phyloP scores from a whole-genome alignment of 2,888 invertebrate genomes.

The Linnaemya tessellans region DNA sequence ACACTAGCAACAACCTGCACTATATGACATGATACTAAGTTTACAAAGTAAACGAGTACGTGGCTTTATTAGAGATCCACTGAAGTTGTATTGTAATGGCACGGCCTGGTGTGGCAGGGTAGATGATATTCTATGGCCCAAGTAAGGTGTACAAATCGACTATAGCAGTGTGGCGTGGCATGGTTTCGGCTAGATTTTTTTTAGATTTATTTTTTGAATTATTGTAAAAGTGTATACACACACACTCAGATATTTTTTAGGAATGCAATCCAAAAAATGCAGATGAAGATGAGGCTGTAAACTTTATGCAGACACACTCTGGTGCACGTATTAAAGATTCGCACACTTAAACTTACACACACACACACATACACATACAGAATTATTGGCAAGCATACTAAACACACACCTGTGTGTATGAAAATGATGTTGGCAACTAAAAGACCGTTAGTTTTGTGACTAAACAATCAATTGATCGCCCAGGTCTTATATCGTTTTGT shows the following conservation, averaged over 20 bases:
- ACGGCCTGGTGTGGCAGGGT: slow-evolving; percentile 35
- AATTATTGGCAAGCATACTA: not conserved
- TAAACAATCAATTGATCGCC: slow-evolving; percentile 73
- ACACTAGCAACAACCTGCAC: slow-evolving; percentile 58
- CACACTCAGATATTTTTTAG: slow-evolving; percentile 5
- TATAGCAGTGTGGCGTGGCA: slow-evolving; percentile 66
- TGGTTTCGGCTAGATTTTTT: slow-evolving; percentile 53
- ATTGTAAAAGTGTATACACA: slow-evolving; percentile 17
- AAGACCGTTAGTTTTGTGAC: slow-evolving; percentile 72
- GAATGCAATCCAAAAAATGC: slow-evolving; percentile 67
- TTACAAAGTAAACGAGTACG: slow-evolving; percentile 66
- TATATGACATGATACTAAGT: slow-evolving; percentile 69
- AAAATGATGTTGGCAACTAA: slow-evolving; percentile 57
- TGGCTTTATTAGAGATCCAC: slow-evolving; percentile 62
- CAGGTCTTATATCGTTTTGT: slow-evolving; percentile 59
- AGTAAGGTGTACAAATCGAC: slow-evolving; percentile 47
- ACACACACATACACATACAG: not conserved
- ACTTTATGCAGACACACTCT: slow-evolving; percentile 38
- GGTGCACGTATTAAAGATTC: slow-evolving; percentile 26
- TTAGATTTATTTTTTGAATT: slow-evolving; percentile 25
- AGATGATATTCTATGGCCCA: slow-evolving; percentile 16
- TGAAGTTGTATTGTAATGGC: slow-evolving; percentile 20
- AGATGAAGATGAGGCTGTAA: slow-evolving; percentile 71
- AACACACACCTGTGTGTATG: slow-evolving; percentile 52
- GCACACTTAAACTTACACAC: slow-evolving; percentile 19